Evolutionary conservation across 1,140 invertebrate species (phyloP), one percentile per base, ranked within the genome.

Genomic region (Atta texana): DNA sequence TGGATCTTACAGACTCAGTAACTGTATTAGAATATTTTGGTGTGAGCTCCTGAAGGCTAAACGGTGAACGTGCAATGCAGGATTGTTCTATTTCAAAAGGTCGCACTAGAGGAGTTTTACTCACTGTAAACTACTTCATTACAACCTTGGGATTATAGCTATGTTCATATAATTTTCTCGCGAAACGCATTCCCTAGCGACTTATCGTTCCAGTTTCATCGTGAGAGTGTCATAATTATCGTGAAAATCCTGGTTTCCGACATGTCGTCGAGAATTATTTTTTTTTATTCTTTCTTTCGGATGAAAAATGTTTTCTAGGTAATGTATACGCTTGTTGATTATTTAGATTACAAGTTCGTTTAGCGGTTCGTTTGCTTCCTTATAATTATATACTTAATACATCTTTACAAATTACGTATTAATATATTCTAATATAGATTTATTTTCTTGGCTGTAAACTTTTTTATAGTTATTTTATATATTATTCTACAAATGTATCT

Each of bases 321-420:
- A 34, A 12, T 61, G 44, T n/a, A 86, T 69, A 76, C 53, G 66
- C 34, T 44, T 78, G 75, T 85, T 82, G 87, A 80, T 87, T 86
- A 49, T 88, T 86, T 64, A 24, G 59, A 89, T 80, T 71, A 77
- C 75, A 74, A 88, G 75, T 87, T 81, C 69, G 53, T 34, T 49
- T 68, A 64, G 69, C 12, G 64, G 12, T 44, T 10, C 64, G n/a
- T 88, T 86, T 85, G 64, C 39, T 28, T 51, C 81, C 24, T 49
- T 69, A 69, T 39, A 69, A 34, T 34, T 34, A 34, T 0, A 34
- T 34, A 34, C n/a, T 34, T 34, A 34, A 34, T 6, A 34, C 0
- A 34, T 34, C 34, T 34, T 2, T 34, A 34, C 34, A 6, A 34
- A 34, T 34, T 34, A 34, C 6, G 34, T 39, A 39, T 69, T 49